Evolutionary conservation across 92 coral and sea anemone genomes (phyloP).

Genomic region (Phenganax subtilis): DNA sequence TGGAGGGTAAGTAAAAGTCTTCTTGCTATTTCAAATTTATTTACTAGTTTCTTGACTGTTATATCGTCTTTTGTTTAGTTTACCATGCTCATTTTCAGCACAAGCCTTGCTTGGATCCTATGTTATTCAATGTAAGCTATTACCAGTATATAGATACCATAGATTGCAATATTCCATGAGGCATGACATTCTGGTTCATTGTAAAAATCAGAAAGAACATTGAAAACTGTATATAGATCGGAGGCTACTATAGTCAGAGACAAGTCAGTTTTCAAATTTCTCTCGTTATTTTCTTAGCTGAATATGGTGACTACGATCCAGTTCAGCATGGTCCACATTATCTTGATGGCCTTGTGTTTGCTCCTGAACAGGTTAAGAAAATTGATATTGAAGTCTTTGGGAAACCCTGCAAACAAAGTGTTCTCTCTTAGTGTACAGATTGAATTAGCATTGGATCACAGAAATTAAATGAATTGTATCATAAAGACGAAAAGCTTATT

Average conservation of each 20-base stretch:
- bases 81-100: constrained; percentile 87
- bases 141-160: neutral
- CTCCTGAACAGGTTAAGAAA: constrained; percentile 78
- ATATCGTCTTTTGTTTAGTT: constrained; percentile 38
- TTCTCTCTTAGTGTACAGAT: neutral
- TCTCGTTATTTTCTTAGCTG: constrained; percentile 49
- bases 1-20: constrained; percentile 62
- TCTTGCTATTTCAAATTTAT: neutral
- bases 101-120: constrained; percentile 92
- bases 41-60: neutral
- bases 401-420: neutral
- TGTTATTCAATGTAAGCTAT: constrained; percentile 70
- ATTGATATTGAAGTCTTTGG: neutral
- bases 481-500: neutral
- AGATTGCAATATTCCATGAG: neutral
- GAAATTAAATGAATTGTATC: too few species aligned
- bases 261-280: too few species aligned
- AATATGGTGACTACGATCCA: constrained; percentile 88
- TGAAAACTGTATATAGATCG: too few species aligned
- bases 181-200: too few species aligned
- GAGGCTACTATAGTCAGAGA: too few species aligned
- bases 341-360: constrained; percentile 89
- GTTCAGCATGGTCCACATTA: constrained; percentile 75
- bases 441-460: too few species aligned
- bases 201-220: too few species aligned